These are phyloP conservation scores for Platerodrilus igneus DNA, from an alignment of 2,888 invertebrate genomes.

Conservation along the genomic window DNA sequence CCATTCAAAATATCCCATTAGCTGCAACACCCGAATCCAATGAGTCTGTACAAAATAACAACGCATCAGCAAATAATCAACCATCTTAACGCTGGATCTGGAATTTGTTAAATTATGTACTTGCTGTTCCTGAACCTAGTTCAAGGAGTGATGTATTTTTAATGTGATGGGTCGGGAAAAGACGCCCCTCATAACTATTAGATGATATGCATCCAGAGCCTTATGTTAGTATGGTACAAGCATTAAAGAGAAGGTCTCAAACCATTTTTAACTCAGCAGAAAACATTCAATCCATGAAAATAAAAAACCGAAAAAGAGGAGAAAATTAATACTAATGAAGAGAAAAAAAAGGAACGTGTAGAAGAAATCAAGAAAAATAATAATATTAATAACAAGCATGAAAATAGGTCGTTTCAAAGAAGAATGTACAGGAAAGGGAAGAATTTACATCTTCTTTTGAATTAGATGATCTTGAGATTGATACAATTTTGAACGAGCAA, in stretches of 20 bases:
- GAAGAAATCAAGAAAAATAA: constrained; percentile 7
- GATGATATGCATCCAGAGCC: constrained; percentile 12
- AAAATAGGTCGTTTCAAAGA: constrained; percentile 1
- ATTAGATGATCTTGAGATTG: constrained; percentile 7
- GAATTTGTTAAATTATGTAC: background rate
- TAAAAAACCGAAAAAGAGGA: constrained; percentile 6
- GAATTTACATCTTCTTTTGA: constrained; percentile 7
- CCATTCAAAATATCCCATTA: background rate
- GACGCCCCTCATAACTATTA: constrained; percentile 10
- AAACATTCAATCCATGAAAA: constrained; percentile 7
- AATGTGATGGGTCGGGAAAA: no score
- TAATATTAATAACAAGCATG: constrained; percentile 1
- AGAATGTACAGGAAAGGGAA: background rate
- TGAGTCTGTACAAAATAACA: background rate
- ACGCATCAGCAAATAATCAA: constrained; percentile 3
- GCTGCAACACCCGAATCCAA: background rate
- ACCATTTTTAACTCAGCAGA: constrained; percentile 8
- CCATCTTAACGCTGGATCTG: constrained; percentile 1
- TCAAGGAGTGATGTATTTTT: no score
- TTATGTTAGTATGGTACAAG: constrained; percentile 6
- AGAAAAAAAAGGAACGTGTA: no score
- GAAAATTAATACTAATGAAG: no score
- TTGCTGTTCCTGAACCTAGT: constrained; percentile 2
- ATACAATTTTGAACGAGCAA: no score
- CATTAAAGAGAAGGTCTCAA: constrained; percentile 9